These are phyloP conservation scores for Phrynocephalus vlangalii DNA, from an alignment of 2,797 vertebrate genomes.

Conservation along the genomic window DNA sequence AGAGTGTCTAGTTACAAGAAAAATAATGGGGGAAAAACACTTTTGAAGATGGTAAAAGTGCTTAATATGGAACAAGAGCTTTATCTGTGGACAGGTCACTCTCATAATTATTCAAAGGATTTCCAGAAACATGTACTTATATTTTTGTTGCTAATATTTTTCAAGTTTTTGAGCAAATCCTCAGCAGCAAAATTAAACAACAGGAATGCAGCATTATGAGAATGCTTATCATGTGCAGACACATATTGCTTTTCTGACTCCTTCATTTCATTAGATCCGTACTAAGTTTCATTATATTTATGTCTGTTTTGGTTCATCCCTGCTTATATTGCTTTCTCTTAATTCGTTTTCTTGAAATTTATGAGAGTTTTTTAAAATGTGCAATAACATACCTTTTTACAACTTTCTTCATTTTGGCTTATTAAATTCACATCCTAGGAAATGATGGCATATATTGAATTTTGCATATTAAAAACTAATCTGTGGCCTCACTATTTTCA, in stretches of 20 bases:
- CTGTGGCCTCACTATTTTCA: not conserved
- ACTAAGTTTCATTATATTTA: not conserved
- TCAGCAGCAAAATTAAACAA: not conserved
- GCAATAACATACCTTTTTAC: not conserved
- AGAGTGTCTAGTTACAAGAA: not conserved
- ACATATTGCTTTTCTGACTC: slow-evolving; percentile 1
- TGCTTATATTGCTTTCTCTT: slow-evolving; percentile 27
- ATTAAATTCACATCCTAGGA: not conserved
- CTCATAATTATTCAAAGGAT: not conserved
- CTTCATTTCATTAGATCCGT: slow-evolving; percentile 5
- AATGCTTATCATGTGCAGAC: not conserved
- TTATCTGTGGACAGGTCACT: not conserved
- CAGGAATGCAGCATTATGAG: not conserved
- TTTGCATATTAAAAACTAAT: slow-evolving; percentile 17
- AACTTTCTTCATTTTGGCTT: not conserved
- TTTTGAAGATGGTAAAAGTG: not conserved
- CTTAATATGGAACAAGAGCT: not conserved
- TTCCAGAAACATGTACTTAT: not conserved
- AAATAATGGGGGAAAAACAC: not conserved
- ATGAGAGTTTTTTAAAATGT: slow-evolving; percentile 34
- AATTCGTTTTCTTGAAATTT: not conserved
- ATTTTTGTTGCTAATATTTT: slow-evolving; percentile 28
- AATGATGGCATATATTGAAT: not conserved
- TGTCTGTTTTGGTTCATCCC: slow-evolving; percentile 23
- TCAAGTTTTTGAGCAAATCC: not conserved